Percentiles rank a stretch among this genome's conserved stretches.
phyloP scores from a whole-genome alignment of 1,140 invertebrate genomes.

The Dreissena rostriformis region DNA sequence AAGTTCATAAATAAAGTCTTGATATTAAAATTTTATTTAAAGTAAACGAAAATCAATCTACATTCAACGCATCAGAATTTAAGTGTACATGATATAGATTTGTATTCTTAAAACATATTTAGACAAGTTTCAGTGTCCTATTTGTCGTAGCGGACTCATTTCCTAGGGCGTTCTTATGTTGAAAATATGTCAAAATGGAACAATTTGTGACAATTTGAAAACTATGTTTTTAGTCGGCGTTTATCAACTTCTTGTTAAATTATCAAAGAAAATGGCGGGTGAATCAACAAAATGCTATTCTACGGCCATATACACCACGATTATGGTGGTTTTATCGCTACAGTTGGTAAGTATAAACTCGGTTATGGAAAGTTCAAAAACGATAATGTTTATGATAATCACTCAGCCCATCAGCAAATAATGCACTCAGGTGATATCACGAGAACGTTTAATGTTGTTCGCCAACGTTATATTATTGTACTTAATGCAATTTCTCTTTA shows the following conservation, averaged over 20 bases:
- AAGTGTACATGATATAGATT: too few species aligned
- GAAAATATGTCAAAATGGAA: conserved; percentile 54
- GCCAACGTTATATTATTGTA: too few species aligned
- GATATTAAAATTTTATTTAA: too few species aligned
- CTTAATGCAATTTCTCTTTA: too few species aligned
- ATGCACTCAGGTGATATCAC: too few species aligned
- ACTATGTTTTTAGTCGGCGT: conserved; percentile 30
- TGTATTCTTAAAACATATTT: too few species aligned
- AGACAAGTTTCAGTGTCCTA: too few species aligned
- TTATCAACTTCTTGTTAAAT: conserved; percentile 32
- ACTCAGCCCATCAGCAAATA: background rate
- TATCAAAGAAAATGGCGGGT: conserved; percentile 50
- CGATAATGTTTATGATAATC: conserved; percentile 46
- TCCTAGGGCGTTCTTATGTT: background rate
- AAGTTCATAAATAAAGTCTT: too few species aligned
- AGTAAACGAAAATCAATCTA: too few species aligned
- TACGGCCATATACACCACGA: conserved; percentile 62
- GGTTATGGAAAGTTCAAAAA: conserved; percentile 31
- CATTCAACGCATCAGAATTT: too few species aligned
- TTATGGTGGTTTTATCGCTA: conserved; percentile 64
- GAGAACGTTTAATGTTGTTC: too few species aligned
- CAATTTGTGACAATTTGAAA: conserved; percentile 5
- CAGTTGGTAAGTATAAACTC: conserved; percentile 64
- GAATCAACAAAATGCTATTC: conserved; percentile 63
- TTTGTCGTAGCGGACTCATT: background rate